phyloP scores from a whole-genome alignment of 2,797 vertebrate genomes.

The Sebastes hubbsi region DNA sequence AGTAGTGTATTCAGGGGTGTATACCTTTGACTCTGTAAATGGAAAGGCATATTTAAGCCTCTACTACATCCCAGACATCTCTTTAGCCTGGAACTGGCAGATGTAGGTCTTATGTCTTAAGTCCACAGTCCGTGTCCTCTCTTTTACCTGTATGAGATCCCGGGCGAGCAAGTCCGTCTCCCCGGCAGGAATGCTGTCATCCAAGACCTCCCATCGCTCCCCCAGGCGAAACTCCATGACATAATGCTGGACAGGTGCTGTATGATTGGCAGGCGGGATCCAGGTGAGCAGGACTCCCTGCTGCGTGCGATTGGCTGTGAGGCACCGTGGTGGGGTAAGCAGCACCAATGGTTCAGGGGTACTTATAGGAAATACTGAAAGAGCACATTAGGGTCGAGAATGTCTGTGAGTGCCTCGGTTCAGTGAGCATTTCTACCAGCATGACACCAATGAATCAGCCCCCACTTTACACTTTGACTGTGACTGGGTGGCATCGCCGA shows the following conservation, averaged over 20 bases:
- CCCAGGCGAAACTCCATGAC: constrained; percentile 92
- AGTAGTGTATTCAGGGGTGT: neutral
- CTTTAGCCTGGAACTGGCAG: neutral
- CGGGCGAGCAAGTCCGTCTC: constrained; percentile 90
- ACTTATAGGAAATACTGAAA: constrained; percentile 86
- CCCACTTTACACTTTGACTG: neutral
- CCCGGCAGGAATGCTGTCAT: constrained; percentile 86
- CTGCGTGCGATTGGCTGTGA: constrained; percentile 90
- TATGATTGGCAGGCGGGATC: constrained; percentile 89
- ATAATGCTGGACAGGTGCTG: constrained; percentile 88
- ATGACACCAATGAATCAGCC: neutral
- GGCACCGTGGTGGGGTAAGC: constrained; percentile 91
- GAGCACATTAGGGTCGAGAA: constrained; percentile 29
- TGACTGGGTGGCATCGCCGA: neutral
- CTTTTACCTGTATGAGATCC: constrained; percentile 91
- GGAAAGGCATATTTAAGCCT: neutral
- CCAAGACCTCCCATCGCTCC: constrained; percentile 91
- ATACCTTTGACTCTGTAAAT: neutral
- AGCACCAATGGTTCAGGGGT: constrained; percentile 87
- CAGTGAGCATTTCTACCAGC: neutral
- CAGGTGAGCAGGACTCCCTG: constrained; percentile 91
- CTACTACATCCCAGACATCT: neutral
- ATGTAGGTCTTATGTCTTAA: neutral
- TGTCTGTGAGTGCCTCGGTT: neutral
- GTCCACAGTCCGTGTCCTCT: neutral